Evolutionary conservation across 2,113 vertebrate genomes (phyloP).

Genomic region (Tetrao urogallus): DNA sequence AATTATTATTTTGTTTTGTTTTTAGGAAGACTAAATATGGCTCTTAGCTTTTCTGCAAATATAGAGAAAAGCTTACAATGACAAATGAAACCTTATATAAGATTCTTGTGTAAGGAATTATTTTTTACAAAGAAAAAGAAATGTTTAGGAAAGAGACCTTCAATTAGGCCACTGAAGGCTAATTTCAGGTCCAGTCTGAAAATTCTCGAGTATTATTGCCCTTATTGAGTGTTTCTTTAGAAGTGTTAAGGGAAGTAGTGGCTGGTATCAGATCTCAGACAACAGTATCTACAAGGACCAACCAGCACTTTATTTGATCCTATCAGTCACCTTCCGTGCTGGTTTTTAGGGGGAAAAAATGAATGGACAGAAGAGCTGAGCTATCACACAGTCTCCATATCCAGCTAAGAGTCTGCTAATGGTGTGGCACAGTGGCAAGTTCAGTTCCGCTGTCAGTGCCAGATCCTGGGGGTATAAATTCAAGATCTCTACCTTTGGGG

Average conservation of each 20-base stretch:
- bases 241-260: background rate
- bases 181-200: background rate
- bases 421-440: background rate
- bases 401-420: background rate
- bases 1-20: background rate
- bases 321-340: background rate
- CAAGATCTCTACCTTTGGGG: background rate
- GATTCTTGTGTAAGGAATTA: background rate
- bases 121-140: background rate
- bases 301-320: background rate
- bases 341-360: background rate
- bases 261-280: background rate
- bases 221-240: background rate
- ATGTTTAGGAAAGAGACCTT: background rate
- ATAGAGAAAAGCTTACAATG: background rate
- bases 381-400: background rate
- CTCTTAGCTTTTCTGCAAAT: conserved; percentile 30
- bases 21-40: background rate
- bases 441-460: background rate
- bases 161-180: background rate
- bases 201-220: background rate
- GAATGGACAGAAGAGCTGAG: background rate
- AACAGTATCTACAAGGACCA: background rate
- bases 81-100: conserved; percentile 1
- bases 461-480: background rate